phyloP scores from a whole-genome alignment of 2,797 vertebrate genomes.

The Spheniscus humboldti region DNA sequence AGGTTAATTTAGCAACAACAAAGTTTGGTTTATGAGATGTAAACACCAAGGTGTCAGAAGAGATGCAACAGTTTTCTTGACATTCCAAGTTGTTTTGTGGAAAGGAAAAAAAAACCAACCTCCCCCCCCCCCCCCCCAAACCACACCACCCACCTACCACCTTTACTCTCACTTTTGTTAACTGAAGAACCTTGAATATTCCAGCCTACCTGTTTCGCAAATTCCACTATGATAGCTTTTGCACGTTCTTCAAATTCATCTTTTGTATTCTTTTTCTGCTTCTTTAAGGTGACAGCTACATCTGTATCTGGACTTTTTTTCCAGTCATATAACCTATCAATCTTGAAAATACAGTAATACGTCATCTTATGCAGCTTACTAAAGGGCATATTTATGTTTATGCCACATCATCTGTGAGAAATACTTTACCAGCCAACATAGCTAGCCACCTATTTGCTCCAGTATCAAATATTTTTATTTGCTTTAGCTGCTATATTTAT shows the following conservation, averaged over 20 bases:
- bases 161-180: neutral
- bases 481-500: neutral
- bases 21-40: neutral
- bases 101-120: neutral
- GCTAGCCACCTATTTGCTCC: neutral
- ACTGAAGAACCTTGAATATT: neutral
- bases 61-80: neutral
- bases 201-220: conserved; percentile 89
- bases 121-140: neutral
- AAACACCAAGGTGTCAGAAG: neutral
- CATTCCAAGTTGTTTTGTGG: neutral
- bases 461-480: neutral
- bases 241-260: conserved; percentile 96
- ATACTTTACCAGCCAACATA: neutral
- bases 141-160: neutral
- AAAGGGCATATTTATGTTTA: neutral
- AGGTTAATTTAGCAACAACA: neutral
- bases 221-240: conserved; percentile 92
- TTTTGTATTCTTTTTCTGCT: conserved; percentile 98
- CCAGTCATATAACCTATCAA: conserved; percentile 98
- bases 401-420: neutral
- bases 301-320: conserved; percentile 95
- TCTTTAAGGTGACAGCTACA: conserved; percentile 90
- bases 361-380: neutral
- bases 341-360: conserved; percentile 70